Conservation (phyloP, 2,888 invertebrate species). For the Aquatica leii region DNA sequence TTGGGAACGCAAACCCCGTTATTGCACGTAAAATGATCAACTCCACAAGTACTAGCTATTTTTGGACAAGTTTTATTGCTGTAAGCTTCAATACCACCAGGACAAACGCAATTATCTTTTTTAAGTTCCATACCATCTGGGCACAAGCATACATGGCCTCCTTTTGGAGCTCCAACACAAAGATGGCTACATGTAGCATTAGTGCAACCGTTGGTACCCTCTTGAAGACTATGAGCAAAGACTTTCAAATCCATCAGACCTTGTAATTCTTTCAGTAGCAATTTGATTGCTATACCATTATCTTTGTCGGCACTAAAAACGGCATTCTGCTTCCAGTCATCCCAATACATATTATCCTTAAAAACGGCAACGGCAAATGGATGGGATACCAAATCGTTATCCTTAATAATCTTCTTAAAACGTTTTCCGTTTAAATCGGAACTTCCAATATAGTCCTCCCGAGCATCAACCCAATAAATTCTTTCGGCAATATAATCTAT, state of each 20-base stretch:
- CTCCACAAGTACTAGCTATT: constrained; percentile 66
- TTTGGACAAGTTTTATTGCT: constrained; percentile 76
- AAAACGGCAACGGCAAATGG: constrained; percentile 88
- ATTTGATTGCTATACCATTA: constrained; percentile 69
- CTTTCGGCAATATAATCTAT: constrained; percentile 83
- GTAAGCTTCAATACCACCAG: constrained; percentile 70
- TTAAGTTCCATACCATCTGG: constrained; percentile 70
- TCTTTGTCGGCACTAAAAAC: constrained; percentile 84
- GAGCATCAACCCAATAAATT: constrained; percentile 90
- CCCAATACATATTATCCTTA: constrained; percentile 89
- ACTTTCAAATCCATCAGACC: constrained; percentile 87
- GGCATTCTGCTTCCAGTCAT: constrained; percentile 84
- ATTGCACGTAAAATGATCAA: constrained; percentile 67
- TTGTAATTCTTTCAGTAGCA: constrained; percentile 64
- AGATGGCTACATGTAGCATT: constrained; percentile 73
- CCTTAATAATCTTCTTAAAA: constrained; percentile 69
- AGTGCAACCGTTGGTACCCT: constrained; percentile 77
- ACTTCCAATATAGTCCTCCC: constrained; percentile 81
- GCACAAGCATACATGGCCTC: constrained; percentile 76
- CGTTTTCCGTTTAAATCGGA: constrained; percentile 74
- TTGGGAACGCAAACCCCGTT: constrained; percentile 68
- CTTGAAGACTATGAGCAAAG: constrained; percentile 77
- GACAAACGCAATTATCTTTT: constrained; percentile 76
- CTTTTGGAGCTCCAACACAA: constrained; percentile 77
- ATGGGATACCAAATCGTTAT: constrained; percentile 75